Base-by-base conservation (phyloP, 2,113 vertebrate species). In the Microcebus tavaratra region DNA sequence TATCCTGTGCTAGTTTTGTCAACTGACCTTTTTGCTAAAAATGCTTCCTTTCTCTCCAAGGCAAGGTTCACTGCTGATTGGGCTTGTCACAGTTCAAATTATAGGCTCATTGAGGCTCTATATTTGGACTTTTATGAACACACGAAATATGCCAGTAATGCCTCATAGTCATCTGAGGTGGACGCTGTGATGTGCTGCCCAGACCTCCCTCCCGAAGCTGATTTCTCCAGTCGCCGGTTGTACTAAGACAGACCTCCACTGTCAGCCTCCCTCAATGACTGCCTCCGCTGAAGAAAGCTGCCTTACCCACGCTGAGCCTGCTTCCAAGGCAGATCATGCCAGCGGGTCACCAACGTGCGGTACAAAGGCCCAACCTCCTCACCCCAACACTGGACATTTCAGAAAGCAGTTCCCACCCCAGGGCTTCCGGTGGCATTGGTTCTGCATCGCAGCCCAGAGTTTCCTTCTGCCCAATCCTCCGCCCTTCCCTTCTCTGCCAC, bases 301-400 rank as follows among this genome's bases (percentile, higher is more conserved):
- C 15, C 29, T 42, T 39, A 3, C 5, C n/a, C 36, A 36, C 12
- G 6, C 27, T 34, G 18, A 17, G 21, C 31, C 15, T 53, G n/a
- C 15, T 68, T 81, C 68, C 45, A 42, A 72, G 59, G 31, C 21
- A 7, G 5, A 36, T 96, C 57, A 45, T 8, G 23, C 25, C 50
- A 73, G 13, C 13, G 4, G 42, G 1, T 6, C n/a, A 29, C 3
- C 27, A 12, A 11, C 1, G 1, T 20, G 25, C 25, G 1, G 0
- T 7, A 2, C 0, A 45, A 23, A 79, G 8, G 8, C 31, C 68
- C 36, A 15, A 3, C 36, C 21, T 39, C 10, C 18, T 21, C 59
- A 13, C 18, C 12, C 8, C 12, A 36, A 39, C 31, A 36, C 34
- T 48, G 23, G 27, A 76, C 59, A 65, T 27, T 6, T 84, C 27